Evolutionary conservation across 2,888 invertebrate species (phyloP), one percentile per base, ranked within the genome.

Genomic region (Liodrosophila aerea): DNA sequence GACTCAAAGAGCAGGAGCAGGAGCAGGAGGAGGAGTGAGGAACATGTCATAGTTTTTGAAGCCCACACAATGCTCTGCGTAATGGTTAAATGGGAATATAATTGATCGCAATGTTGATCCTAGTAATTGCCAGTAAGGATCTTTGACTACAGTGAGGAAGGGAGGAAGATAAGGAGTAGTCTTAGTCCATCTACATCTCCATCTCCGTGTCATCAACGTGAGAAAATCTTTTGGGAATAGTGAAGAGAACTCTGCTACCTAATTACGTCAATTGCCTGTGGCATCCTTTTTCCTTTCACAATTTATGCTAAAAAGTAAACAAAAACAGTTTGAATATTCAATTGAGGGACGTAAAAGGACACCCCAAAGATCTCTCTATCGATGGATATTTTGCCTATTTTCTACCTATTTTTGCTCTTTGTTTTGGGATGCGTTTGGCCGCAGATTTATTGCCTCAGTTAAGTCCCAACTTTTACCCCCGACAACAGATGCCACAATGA

Each of bases 381-480:
- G 40, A 62, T 4, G 51, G 54, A 73, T 65, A 68, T 73, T 66
- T 82, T 60, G 18, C 29, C 49, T 41, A 63, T 52, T 70, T 82
- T 64, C 45, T 67, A 64, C 50, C 54, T 69, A 63, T 73, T 74
- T 63, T 7, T 4, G 54, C 29, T 47, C 12, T 65, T 73, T 73
- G 62, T 69, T 66, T 74, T 66, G 65, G 67, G 69, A 61, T 69
- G 65, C 61, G 67, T 64, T 66, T 61, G 53, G 72, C 85, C 80
- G 30, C 83, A 85, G 73, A 86, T 85, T 85, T 86, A 82, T 83
- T 82, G 83, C 74, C 57, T 64, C 50, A 40, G 30, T 56, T 59
- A 65, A 58, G 62, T 61, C 53, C 54, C 47, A 66, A 66, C 52
- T 70, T 65, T 65, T 60, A 68, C 68, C 77, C 82, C 44, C 31